These are phyloP conservation scores for Oedothorax gibbosus DNA, from an alignment of 1,140 invertebrate species.

Conservation along the genomic window DNA sequence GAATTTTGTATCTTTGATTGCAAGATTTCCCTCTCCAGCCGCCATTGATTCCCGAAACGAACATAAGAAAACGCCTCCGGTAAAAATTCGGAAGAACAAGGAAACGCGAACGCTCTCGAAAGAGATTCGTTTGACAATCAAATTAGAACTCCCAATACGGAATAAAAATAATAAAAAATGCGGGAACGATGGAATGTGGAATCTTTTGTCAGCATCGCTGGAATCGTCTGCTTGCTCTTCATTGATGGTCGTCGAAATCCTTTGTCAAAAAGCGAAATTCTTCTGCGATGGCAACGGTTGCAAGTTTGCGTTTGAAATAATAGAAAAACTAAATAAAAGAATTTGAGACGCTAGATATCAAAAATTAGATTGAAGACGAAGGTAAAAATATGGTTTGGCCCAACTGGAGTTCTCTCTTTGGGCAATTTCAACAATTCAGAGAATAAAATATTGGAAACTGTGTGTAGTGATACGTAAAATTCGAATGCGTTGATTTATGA, in stretches of 20 bases:
- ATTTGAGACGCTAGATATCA: neutral
- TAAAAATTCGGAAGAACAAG: neutral
- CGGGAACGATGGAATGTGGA: conserved; percentile 17
- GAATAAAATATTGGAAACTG: no score
- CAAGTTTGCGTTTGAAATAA: neutral
- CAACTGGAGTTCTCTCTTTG: no score
- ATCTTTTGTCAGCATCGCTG: conserved; percentile 24
- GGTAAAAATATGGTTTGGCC: no score
- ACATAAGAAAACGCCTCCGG: conserved; percentile 5
- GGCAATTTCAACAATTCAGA: no score
- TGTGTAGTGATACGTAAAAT: no score
- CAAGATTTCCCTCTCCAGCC: neutral
- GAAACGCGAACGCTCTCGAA: neutral
- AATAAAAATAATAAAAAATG: conserved; percentile 12
- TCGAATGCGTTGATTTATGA: no score
- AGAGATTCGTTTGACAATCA: conserved; percentile 48
- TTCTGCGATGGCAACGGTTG: conserved; percentile 5
- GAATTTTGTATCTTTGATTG: neutral
- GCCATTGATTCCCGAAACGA: conserved; percentile 17
- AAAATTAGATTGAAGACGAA: conserved; percentile 38
- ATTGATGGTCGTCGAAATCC: conserved; percentile 27
- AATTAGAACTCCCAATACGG: conserved; percentile 36
- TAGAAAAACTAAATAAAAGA: neutral
- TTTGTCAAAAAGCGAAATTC: conserved; percentile 37
- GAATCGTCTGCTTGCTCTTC: conserved; percentile 20